Conservation (phyloP, 2,888 invertebrate genomes). For the Cheilosia pagana region DNA sequence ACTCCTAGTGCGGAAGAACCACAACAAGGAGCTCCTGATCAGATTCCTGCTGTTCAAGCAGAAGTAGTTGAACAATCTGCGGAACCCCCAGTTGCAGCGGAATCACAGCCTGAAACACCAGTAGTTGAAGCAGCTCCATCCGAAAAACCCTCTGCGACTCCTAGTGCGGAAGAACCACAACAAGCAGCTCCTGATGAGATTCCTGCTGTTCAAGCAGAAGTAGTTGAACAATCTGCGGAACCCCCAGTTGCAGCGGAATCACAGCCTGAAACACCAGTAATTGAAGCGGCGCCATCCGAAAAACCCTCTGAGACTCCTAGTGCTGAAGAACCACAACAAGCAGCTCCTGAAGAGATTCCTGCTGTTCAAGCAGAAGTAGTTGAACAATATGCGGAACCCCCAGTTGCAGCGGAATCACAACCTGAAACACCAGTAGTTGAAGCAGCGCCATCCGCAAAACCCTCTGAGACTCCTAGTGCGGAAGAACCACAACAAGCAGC, state of each 20-base stretch:
- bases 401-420: not conserved
- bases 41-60: not conserved
- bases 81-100: not conserved
- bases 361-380: not conserved
- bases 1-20: not conserved
- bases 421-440: not conserved
- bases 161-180: not conserved
- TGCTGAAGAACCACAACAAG: not conserved
- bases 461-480: not conserved
- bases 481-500: not conserved
- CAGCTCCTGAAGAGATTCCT: not conserved
- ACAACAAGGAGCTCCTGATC: not conserved
- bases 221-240: not conserved
- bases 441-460: not conserved
- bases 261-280: not conserved
- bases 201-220: not conserved
- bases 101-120: not conserved
- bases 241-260: not conserved
- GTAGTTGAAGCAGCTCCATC: too few relatives aligned
- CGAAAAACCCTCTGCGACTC: not conserved
- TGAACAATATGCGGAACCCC: not conserved
- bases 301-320: not conserved
- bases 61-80: not conserved
- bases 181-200: not conserved
- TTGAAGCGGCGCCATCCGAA: too few relatives aligned